phyloP scores from a whole-genome alignment of 2,888 invertebrate genomes.

The Leucania comma region DNA sequence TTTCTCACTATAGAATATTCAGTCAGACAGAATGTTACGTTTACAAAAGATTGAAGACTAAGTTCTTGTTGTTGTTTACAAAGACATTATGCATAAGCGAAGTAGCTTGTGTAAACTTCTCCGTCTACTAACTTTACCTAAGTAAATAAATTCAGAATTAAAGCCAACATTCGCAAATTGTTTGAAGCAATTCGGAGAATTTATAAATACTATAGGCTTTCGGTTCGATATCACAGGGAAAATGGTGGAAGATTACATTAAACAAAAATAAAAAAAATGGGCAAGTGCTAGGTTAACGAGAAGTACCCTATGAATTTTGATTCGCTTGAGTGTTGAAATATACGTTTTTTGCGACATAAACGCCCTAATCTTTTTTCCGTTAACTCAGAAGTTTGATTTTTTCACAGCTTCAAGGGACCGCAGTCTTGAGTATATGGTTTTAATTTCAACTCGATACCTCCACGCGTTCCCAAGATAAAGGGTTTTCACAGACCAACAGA shows the following conservation, averaged over 20 bases:
- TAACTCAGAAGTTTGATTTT: too few relatives aligned
- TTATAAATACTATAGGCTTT: slow-evolving; percentile 24
- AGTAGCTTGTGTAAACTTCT: slow-evolving; percentile 12
- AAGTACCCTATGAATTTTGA: too few relatives aligned
- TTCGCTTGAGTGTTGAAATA: too few relatives aligned
- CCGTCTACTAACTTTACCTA: slow-evolving; percentile 14
- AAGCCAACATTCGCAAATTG: slow-evolving; percentile 26
- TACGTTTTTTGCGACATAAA: too few relatives aligned
- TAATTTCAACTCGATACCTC: too few relatives aligned
- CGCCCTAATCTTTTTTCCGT: too few relatives aligned
- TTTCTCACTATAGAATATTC: slow-evolving; percentile 5
- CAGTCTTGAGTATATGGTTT: too few relatives aligned
- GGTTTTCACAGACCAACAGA: too few relatives aligned
- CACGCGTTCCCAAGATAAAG: too few relatives aligned
- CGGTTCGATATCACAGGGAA: slow-evolving; percentile 1
- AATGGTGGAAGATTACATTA: neutral
- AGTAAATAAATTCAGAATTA: slow-evolving; percentile 23
- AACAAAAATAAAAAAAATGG: too few relatives aligned
- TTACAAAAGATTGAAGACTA: slow-evolving; percentile 20
- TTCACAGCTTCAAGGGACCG: too few relatives aligned
- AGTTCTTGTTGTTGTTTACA: slow-evolving; percentile 26
- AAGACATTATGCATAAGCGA: slow-evolving; percentile 16
- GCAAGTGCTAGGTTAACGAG: too few relatives aligned
- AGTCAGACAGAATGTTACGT: neutral
- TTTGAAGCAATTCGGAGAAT: slow-evolving; percentile 28